A percentile compares a stretch with the other conserved stretches of the same genome.
phyloP scores from a whole-genome alignment of 2,797 vertebrate genomes.

The Pristis pectinata region DNA sequence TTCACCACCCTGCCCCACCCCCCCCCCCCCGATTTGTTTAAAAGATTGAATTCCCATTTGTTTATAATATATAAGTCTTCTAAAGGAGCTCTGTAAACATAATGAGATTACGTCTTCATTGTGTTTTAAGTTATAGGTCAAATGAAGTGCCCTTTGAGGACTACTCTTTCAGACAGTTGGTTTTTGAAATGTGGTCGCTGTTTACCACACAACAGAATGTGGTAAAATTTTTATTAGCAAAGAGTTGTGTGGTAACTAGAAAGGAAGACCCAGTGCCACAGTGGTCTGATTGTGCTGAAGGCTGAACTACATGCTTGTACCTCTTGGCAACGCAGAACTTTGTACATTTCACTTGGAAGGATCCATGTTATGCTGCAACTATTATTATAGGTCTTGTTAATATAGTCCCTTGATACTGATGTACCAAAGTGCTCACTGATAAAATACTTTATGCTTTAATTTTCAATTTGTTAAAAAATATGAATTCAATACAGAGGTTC shows the following conservation, averaged over 20 bases:
- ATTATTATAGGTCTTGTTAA: neutral
- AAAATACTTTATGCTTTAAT: neutral
- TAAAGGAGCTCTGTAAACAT: slow-evolving; percentile 59
- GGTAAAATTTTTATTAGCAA: neutral
- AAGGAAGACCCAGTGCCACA: neutral
- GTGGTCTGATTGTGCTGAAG: neutral
- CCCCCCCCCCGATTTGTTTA: slow-evolving; percentile 47
- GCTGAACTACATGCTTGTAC: neutral
- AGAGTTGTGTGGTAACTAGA: neutral
- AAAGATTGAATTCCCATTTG: slow-evolving; percentile 56
- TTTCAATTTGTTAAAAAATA: slow-evolving; percentile 21
- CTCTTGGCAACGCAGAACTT: neutral
- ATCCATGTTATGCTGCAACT: neutral
- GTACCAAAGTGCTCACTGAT: neutral
- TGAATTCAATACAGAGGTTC: neutral
- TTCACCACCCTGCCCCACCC: slow-evolving; percentile 39
- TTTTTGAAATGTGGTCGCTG: slow-evolving; percentile 47
- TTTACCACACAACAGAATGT: slow-evolving; percentile 44
- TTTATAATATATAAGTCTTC: slow-evolving; percentile 64
- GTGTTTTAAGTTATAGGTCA: slow-evolving; percentile 62
- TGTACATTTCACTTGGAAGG: neutral
- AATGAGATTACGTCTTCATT: slow-evolving; percentile 67
- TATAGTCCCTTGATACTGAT: neutral
- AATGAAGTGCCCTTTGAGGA: slow-evolving; percentile 55
- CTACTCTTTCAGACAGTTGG: slow-evolving; percentile 60